Conservation (phyloP, 1,140 invertebrate genomes). For the Leptonema lineaticorne region DNA sequence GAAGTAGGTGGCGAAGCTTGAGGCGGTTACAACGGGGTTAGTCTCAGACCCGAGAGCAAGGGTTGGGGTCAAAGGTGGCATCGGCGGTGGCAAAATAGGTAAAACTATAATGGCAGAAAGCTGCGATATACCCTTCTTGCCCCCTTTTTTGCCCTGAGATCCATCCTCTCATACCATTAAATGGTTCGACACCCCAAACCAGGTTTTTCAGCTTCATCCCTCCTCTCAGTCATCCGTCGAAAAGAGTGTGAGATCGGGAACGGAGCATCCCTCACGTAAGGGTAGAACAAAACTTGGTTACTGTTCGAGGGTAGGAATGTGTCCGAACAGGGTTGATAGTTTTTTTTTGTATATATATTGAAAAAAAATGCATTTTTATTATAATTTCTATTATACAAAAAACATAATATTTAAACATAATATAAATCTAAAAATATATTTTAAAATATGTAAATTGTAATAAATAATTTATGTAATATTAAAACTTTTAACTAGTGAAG, state of each 20-base stretch:
- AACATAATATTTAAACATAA: neutral
- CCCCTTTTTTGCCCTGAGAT: conserved; percentile 27
- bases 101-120: conserved; percentile 40
- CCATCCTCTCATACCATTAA: conserved; percentile 12
- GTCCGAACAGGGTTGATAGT: conserved; percentile 1
- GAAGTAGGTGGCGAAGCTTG: conserved; percentile 14
- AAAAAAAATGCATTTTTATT: no score
- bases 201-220: no score
- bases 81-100: conserved; percentile 26
- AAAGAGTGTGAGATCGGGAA: conserved; percentile 25
- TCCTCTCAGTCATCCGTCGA: neutral
- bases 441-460: no score
- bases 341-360: conserved; percentile 12
- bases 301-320: conserved; percentile 28
- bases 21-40: neutral
- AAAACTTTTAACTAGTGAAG: no score
- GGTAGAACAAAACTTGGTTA: conserved; percentile 33
- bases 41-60: neutral
- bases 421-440: no score
- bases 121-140: conserved; percentile 31
- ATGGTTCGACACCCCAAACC: neutral
- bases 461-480: no score
- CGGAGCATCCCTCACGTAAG: conserved; percentile 25
- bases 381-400: neutral
- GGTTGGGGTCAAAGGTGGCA: neutral